Percentiles rank a stretch among this genome's conserved stretches.
Evolutionary conservation across 2,888 invertebrate genomes (phyloP).

Genomic region (Vesta saturnalis): DNA sequence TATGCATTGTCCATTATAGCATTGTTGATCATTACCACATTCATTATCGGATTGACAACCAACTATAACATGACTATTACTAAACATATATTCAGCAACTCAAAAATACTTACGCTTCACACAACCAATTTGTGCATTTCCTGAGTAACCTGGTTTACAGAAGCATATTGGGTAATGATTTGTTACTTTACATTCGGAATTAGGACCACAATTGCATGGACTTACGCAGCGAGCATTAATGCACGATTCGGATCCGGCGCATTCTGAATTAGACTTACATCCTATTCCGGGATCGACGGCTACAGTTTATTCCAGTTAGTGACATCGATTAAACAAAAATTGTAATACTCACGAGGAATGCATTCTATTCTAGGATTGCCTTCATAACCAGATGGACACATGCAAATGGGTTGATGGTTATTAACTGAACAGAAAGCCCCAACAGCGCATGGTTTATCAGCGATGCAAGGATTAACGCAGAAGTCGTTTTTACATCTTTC

Average conservation of each 20-base stretch:
- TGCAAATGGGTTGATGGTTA: constrained; percentile 79
- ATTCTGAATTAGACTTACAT: constrained; percentile 83
- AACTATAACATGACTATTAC: constrained; percentile 64
- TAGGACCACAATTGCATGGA: constrained; percentile 86
- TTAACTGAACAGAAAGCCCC: constrained; percentile 86
- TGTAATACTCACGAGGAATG: constrained; percentile 76
- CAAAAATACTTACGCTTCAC: constrained; percentile 70
- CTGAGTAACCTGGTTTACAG: constrained; percentile 84
- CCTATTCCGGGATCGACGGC: constrained; percentile 73
- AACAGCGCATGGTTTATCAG: constrained; percentile 75
- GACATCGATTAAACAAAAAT: neutral
- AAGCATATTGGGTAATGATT: constrained; percentile 89
- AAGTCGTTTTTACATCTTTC: constrained; percentile 78
- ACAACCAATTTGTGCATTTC: constrained; percentile 86
- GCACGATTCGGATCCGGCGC: constrained; percentile 84
- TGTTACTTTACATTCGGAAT: constrained; percentile 82
- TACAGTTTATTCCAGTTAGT: constrained; percentile 54
- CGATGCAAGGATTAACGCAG: constrained; percentile 81
- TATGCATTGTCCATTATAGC: constrained; percentile 83
- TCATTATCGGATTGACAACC: constrained; percentile 86
- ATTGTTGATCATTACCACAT: constrained; percentile 82
- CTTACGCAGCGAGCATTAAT: constrained; percentile 81
- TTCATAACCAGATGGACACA: constrained; percentile 80
- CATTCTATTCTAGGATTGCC: constrained; percentile 80
- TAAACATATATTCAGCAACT: neutral